Evolutionary conservation across 92 coral and sea anemone genomes (phyloP), one percentile per base, ranked within the genome.

Genomic region (Anthopleura xanthogrammica): DNA sequence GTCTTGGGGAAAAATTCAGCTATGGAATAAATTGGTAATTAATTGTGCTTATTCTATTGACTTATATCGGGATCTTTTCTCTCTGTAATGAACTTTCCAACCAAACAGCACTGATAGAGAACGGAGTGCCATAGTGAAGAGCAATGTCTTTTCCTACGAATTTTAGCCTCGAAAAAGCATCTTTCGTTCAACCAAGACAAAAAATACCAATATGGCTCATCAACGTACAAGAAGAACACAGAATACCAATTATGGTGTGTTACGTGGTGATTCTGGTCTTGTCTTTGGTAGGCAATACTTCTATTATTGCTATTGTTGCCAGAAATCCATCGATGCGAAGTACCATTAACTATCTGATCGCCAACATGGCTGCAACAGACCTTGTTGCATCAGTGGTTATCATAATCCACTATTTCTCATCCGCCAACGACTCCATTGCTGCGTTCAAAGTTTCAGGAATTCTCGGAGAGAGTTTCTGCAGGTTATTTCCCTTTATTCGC

Each of bases 301-400:
- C 66, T 41, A 80, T 80, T 22, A 60, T 85, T 72, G 79, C 88
- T 23, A 72, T 85, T 22, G 83, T 81, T 57, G 48, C 52, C 13
- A 66, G 84, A 48, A 85, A 85, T 42, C 41, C 56, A 41, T 83
- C 54, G 10, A 79, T 76, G 79, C 60, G 52, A 55, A 68, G 84
- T 16, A 79, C 84, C 52, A 60, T 58, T 36, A 85, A 85, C 60
- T 85, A 85, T 52, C 80, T 85, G 36, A 79, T 85, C 54, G 85
- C 79, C 8, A 85, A 85, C 68, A 80, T 85, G 88, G 88, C 88
- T 17, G 77, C 71, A 7, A 71, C 88, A 10, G 88, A 85, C 75
- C 72, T 85, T 65, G 80, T 52, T 0, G 79, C 78, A 19, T 79
- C 80, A 10, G 46, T 58, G 29, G 40, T 72, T 23, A 50, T 78